Conservation (phyloP, 1,140 invertebrate genomes). For the Mactra quadrangularis region DNA sequence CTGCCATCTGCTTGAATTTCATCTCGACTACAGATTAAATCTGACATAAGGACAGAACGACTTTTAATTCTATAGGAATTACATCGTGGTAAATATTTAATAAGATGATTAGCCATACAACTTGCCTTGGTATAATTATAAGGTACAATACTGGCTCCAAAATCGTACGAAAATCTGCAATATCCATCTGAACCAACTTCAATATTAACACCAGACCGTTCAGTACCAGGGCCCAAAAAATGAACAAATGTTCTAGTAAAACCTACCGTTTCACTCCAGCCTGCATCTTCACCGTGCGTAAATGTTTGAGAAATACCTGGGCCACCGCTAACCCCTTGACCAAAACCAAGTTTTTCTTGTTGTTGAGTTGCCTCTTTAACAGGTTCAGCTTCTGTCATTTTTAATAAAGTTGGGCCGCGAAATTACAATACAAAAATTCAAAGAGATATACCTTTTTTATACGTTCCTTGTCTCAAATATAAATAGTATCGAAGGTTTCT, state of each 20-base stretch:
- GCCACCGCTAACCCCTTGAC: no score
- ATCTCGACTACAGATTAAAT: conserved; percentile 13
- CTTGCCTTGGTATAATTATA: not conserved
- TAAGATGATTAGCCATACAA: not conserved
- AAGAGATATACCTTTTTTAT: no score
- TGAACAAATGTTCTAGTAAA: conserved; percentile 1
- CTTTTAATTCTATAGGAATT: not conserved
- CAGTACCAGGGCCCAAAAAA: not conserved
- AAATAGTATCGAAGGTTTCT: no score
- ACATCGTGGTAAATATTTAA: not conserved
- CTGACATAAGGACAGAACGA: not conserved
- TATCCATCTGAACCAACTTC: not conserved
- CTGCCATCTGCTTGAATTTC: conserved; percentile 22
- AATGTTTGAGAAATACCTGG: not conserved
- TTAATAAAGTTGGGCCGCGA: no score
- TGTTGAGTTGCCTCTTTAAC: no score
- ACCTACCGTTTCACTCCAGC: not conserved
- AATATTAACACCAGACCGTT: not conserved
- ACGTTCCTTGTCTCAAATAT: no score
- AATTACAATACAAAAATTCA: no score
- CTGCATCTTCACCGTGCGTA: no score
- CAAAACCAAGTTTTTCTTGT: no score
- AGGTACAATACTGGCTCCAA: not conserved
- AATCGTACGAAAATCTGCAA: not conserved
- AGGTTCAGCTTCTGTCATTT: no score